phyloP scores from a whole-genome alignment of 2,888 invertebrate species.

The Hoplodrina ambigua region DNA sequence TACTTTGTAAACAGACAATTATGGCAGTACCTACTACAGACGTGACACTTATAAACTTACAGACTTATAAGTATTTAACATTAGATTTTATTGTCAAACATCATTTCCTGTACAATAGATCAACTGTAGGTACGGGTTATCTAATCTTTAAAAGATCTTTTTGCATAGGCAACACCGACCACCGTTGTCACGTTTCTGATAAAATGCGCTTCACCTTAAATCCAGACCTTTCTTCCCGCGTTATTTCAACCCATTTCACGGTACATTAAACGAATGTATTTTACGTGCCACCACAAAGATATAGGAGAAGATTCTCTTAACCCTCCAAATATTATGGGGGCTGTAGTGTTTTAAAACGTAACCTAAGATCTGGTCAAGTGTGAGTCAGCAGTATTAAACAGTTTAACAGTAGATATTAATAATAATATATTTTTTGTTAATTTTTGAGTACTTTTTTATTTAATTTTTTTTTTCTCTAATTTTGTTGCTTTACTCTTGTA shows the following conservation, averaged over 20 bases:
- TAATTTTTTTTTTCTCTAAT: too few species aligned
- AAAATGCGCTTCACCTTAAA: conserved; percentile 28
- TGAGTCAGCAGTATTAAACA: background rate
- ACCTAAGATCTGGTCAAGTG: background rate
- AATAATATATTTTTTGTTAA: too few species aligned
- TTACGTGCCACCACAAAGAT: conserved; percentile 44
- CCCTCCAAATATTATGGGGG: conserved; percentile 10
- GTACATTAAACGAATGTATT: conserved; percentile 47
- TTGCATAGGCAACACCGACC: conserved; percentile 7
- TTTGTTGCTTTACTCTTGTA: too few species aligned
- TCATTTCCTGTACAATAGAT: background rate
- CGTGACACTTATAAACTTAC: too few species aligned
- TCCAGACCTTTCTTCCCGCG: conserved; percentile 22
- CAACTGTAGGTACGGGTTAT: background rate
- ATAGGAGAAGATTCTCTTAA: conserved; percentile 11
- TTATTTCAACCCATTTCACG: conserved; percentile 51
- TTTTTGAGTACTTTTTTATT: too few species aligned
- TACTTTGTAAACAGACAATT: background rate
- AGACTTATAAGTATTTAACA: too few species aligned
- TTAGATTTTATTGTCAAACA: background rate
- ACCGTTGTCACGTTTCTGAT: conserved; percentile 27
- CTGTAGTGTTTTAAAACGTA: conserved; percentile 2
- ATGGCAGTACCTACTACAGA: too few species aligned
- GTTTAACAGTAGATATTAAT: too few species aligned
- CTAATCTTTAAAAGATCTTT: conserved; percentile 7